phyloP scores from a whole-genome alignment of 2,113 vertebrate genomes.

The Amblyornis subalaris region DNA sequence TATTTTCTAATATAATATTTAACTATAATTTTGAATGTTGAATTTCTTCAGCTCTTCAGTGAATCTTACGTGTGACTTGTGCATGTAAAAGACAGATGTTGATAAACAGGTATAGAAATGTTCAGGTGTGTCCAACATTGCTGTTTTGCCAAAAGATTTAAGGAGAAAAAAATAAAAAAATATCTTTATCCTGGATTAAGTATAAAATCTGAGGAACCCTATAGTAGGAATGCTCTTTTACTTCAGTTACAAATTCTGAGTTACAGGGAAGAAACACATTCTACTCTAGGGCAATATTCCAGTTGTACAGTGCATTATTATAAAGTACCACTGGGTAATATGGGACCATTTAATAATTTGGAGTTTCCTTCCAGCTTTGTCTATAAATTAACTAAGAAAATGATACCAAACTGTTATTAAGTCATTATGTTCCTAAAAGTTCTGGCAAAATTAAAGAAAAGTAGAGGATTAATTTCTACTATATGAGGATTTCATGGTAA shows the following conservation, averaged over 20 bases:
- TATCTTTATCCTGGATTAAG: background rate
- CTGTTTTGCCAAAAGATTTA: background rate
- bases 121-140: background rate
- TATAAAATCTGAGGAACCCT: background rate
- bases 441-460: background rate
- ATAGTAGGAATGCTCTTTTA: background rate
- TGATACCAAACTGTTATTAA: background rate
- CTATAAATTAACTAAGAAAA: background rate
- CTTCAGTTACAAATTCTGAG: background rate
- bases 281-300: background rate
- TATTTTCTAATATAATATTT: background rate
- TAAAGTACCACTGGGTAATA: background rate
- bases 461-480: background rate
- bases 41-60: background rate
- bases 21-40: background rate
- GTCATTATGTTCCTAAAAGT: background rate
- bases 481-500: background rate
- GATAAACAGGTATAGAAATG: background rate
- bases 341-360: background rate
- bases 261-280: background rate
- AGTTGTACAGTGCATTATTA: background rate
- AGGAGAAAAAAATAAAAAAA: background rate
- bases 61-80: rapidly evolving
- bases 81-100: background rate
- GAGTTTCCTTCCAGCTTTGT: background rate